Base-by-base conservation (phyloP, 1,140 invertebrate species). In the Calephelis virginiensis region DNA sequence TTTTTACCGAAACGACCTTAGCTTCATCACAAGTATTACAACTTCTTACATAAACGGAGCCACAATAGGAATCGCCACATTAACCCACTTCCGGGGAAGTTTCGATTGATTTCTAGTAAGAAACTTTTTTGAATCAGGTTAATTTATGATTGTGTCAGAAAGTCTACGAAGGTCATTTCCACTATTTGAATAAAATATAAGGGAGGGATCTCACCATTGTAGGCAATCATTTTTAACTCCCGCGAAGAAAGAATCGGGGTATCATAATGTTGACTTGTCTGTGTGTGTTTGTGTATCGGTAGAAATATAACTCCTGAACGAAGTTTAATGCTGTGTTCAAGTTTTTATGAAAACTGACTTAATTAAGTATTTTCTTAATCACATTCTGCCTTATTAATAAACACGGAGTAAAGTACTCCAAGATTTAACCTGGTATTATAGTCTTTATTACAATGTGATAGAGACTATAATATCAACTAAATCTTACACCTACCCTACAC, bases 111-210 rank as follows among this genome's bases (percentile, higher is more conserved):
- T 56, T 12, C 28, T 56, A 37, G 40, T 28, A 56, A 56, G 53
- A 56, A 56, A 56, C 37, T 56, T 12, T 17, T 56, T 56, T 56
- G 17, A 56, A 37, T 56, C 53, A 56, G 53, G 53, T 56, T 56
- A 56, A 56, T 56, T 56, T 56, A 56, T 56, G 53, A 56, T 56
- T 56, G 53, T 56, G 53, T 56, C 53, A 28, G 53, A 37, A 56
- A 56, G 17, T 56, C 28, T 56, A 10, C 11, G 53, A 12, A n/a
- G 48, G 12, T 49, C 48, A 49, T 49, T 13, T 49, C 53, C 10
- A 56, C 28, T 11, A 12, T 12, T 56, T 43, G 40, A 43, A 43
- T 43, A 56, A 56, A 56, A 28, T 28, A 28, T 28, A 28, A 28
- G 28, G 53, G 53, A 28, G 9, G 10, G 17, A 28, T 11, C 53